Percentiles rank a stretch among this genome's conserved stretches.
Conservation (phyloP, 2,888 invertebrate genomes). For the Polydrusus cervinus region DNA sequence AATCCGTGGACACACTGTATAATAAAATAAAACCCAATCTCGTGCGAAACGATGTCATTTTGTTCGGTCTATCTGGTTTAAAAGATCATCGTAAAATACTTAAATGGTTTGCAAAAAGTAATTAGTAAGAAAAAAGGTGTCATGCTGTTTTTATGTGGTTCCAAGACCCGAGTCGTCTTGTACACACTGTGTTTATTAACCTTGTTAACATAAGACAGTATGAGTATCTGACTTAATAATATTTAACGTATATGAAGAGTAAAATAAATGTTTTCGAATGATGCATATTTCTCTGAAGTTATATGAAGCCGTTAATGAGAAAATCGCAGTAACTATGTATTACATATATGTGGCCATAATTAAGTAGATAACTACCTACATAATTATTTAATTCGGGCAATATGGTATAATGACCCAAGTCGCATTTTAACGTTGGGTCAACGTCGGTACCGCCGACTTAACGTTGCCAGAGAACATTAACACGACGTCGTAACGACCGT, state of each 20-base stretch:
- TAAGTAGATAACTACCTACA: too few relatives aligned
- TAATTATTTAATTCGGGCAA: too few relatives aligned
- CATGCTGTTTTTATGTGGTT: conserved; percentile 14
- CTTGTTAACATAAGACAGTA: conserved; percentile 15
- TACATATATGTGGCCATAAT: not conserved
- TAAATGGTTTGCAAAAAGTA: conserved; percentile 4
- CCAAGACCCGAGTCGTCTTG: conserved; percentile 2
- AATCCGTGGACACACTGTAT: not conserved
- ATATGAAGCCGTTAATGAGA: not conserved
- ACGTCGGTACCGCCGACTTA: too few relatives aligned
- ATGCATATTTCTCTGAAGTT: not conserved
- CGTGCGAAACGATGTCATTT: not conserved
- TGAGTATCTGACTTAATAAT: conserved; percentile 3
- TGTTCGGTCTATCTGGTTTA: not conserved
- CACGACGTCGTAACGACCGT: too few relatives aligned
- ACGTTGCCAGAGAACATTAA: too few relatives aligned
- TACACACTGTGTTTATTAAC: conserved; percentile 18
- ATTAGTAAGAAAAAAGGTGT: conserved; percentile 9
- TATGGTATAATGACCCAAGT: too few relatives aligned
- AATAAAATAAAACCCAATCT: not conserved
- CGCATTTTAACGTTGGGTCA: too few relatives aligned
- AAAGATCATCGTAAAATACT: conserved; percentile 1
- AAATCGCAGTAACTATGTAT: not conserved
- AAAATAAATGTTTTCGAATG: not conserved
- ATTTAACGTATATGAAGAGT: not conserved